Conservation (phyloP, 2,113 vertebrate species). For the Strix uralensis region DNA sequence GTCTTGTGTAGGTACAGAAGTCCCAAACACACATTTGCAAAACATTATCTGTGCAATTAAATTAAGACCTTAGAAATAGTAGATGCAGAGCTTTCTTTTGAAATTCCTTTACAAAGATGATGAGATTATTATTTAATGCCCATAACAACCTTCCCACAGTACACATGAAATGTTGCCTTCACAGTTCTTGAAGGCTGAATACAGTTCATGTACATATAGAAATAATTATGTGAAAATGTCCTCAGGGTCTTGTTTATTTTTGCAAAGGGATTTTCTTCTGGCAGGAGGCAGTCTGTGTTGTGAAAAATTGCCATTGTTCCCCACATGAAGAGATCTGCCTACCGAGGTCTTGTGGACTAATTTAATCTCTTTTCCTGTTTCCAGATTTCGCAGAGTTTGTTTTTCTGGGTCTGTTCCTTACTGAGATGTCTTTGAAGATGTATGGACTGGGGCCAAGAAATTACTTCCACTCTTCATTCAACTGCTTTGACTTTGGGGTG, state of each 20-base stretch:
- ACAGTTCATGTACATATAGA: not conserved
- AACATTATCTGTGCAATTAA: not conserved
- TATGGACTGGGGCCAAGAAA: constrained; percentile 92
- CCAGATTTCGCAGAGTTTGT: constrained; percentile 96
- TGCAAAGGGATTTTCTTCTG: not conserved
- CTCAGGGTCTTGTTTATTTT: not conserved
- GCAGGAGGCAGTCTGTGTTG: not conserved
- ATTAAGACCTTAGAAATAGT: not conserved
- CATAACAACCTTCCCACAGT: not conserved
- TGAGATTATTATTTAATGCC: not conserved
- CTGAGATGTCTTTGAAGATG: constrained; percentile 98
- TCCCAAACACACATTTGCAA: not conserved
- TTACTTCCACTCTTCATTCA: constrained; percentile 98
- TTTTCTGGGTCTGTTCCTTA: constrained; percentile 94
- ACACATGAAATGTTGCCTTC: not conserved
- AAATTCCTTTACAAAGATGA: not conserved
- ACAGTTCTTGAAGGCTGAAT: not conserved
- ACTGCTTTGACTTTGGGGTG: constrained; percentile 98
- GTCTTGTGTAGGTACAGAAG: not conserved
- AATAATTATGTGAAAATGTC: not conserved
- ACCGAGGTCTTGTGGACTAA: not conserved
- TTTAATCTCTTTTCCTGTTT: not conserved
- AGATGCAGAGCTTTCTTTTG: not conserved
- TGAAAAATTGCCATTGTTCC: not conserved
- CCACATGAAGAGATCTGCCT: not conserved